A percentile compares a stretch with the other conserved stretches of the same genome.
phyloP scores from a whole-genome alignment of 2,797 vertebrate species.

The Orestias chungarensis region DNA sequence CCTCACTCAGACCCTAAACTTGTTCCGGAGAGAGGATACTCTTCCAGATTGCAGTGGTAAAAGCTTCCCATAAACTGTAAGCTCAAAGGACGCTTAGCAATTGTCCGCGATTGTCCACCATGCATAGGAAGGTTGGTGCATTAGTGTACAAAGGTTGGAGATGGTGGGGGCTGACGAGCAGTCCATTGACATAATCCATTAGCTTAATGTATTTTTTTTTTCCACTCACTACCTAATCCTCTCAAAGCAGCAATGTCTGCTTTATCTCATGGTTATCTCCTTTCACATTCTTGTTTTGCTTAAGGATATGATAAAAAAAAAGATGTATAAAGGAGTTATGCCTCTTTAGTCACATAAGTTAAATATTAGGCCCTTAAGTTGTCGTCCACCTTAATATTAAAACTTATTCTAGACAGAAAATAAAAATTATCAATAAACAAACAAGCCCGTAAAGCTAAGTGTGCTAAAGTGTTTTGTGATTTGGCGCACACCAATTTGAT shows the following conservation, averaged over 20 bases:
- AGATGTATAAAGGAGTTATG: constrained; percentile 17
- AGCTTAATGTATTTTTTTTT: constrained; percentile 71
- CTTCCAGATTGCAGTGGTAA: constrained; percentile 34
- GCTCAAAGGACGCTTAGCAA: constrained; percentile 26
- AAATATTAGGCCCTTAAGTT: neutral
- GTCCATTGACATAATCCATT: constrained; percentile 67
- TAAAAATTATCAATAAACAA: no score
- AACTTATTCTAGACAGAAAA: neutral
- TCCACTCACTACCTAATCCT: constrained; percentile 52
- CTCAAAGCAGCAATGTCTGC: constrained; percentile 47
- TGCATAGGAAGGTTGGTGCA: constrained; percentile 47
- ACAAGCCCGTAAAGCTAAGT: neutral
- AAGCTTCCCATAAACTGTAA: constrained; percentile 16
- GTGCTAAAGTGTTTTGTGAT: no score
- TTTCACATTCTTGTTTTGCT: constrained; percentile 43
- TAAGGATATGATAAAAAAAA: constrained; percentile 36
- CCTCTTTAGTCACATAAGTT: constrained; percentile 17
- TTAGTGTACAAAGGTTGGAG: constrained; percentile 56
- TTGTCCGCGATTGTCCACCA: constrained; percentile 43
- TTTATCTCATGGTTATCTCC: constrained; percentile 42
- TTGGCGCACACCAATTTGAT: no score
- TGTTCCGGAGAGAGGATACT: constrained; percentile 1
- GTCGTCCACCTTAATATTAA: neutral
- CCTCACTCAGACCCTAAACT: constrained; percentile 7
- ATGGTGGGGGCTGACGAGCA: constrained; percentile 48